Percentiles rank a stretch among this genome's conserved stretches.
Conservation (phyloP, 2,888 invertebrate species). For the Hyalella azteca region DNA sequence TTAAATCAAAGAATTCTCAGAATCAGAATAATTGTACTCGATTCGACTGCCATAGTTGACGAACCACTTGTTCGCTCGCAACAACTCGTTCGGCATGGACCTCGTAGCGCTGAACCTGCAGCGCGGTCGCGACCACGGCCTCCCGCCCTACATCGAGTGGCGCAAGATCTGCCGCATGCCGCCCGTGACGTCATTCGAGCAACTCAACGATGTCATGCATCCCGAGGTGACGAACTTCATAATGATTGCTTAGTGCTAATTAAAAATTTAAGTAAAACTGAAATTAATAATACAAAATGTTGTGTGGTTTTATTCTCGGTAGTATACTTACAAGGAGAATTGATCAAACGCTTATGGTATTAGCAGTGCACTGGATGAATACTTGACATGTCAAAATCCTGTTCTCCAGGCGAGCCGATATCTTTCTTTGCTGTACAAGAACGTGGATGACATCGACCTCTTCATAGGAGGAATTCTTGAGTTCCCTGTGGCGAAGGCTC, state of each 20-base stretch:
- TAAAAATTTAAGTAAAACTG: no score
- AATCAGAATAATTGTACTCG: no score
- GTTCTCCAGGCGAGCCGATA: conserved; percentile 34
- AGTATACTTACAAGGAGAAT: no score
- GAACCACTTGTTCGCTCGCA: conserved; percentile 60
- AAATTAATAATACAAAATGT: no score
- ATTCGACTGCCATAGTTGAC: no score
- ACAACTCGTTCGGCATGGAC: conserved; percentile 69
- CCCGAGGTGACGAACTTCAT: no score
- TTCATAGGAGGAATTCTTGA: conserved; percentile 64
- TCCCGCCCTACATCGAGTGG: conserved; percentile 42
- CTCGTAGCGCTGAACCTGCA: conserved; percentile 78
- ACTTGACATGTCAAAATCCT: no score
- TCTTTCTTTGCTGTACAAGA: conserved; percentile 7
- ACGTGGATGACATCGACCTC: conserved; percentile 64
- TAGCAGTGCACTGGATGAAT: no score
- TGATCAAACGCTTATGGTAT: no score
- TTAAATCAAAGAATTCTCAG: no score
- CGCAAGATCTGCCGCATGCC: conserved; percentile 40
- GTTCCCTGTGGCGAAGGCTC: conserved; percentile 61
- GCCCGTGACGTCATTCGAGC: conserved; percentile 24
- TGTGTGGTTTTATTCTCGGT: no score
- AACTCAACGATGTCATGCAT: conserved; percentile 39
- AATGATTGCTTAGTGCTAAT: no score
- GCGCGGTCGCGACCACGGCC: conserved; percentile 80